Percentiles rank a stretch among this genome's conserved stretches.
phyloP scores from a whole-genome alignment of 2,888 invertebrate genomes.

The Trissolcus japonicus region DNA sequence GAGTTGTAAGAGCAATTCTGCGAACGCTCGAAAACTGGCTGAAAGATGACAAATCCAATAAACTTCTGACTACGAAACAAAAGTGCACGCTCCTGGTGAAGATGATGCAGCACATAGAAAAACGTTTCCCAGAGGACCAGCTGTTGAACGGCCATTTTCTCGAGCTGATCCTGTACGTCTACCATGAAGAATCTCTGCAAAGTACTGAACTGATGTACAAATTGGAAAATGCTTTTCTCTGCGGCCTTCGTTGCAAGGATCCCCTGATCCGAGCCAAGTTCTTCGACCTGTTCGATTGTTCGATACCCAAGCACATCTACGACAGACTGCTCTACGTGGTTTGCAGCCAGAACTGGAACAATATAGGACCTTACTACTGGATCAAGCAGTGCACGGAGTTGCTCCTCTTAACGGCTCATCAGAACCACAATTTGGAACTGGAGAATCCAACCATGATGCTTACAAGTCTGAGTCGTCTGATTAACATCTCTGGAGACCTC shows the following conservation, averaged over 20 bases:
- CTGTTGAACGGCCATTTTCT: slow-evolving; percentile 94
- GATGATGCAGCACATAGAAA: slow-evolving; percentile 95
- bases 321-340: slow-evolving; percentile 94
- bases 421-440: slow-evolving; percentile 80
- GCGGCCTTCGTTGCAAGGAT: slow-evolving; percentile 92
- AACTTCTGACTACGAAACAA: too few species aligned
- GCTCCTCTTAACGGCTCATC: slow-evolving; percentile 87
- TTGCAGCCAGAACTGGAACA: slow-evolving; percentile 98
- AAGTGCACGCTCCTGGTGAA: slow-evolving; percentile 96
- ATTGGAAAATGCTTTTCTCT: slow-evolving; percentile 94
- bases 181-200: slow-evolving; percentile 91
- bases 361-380: slow-evolving; percentile 97
- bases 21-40: slow-evolving; percentile 98
- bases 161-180: slow-evolving; percentile 94
- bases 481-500: slow-evolving; percentile 82
- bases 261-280: slow-evolving; percentile 94
- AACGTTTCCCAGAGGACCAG: slow-evolving; percentile 90
- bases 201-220: slow-evolving; percentile 94
- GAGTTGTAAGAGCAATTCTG: slow-evolving; percentile 84
- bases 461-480: slow-evolving; percentile 81
- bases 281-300: slow-evolving; percentile 93
- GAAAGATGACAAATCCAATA: slow-evolving; percentile 79
- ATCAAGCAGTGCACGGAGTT: slow-evolving; percentile 97
- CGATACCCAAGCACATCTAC: slow-evolving; percentile 88
- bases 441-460: background rate